Percentiles rank a stretch among this genome's conserved stretches.
Conservation (phyloP, 2,888 invertebrate species). For the Ctena decussata region DNA sequence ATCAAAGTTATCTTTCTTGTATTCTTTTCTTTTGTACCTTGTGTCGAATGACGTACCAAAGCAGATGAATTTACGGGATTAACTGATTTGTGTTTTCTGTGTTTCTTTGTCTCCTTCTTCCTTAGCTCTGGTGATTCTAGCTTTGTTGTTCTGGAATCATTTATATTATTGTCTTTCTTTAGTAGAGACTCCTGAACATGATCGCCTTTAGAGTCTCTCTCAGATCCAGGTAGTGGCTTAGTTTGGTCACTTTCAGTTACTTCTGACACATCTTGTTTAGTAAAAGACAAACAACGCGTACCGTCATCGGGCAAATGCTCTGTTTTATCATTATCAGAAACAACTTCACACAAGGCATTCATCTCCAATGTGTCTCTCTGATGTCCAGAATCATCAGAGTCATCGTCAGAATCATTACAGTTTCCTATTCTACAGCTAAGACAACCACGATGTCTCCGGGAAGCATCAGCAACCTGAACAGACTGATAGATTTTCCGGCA, state of each 20-base stretch:
- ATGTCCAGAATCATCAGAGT: conserved; percentile 1
- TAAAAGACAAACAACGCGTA: no score
- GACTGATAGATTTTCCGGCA: conserved; percentile 55
- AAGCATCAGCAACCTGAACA: conserved; percentile 13
- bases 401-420: conserved; percentile 6
- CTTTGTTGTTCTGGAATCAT: neutral
- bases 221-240: no score
- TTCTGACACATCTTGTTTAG: no score
- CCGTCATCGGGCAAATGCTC: no score
- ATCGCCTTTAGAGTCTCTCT: neutral
- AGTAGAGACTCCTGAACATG: neutral
- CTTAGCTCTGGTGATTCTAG: neutral
- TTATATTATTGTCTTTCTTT: no score
- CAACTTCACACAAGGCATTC: conserved; percentile 13
- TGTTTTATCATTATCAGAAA: neutral
- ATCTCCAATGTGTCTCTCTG: neutral
- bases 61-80: conserved; percentile 5
- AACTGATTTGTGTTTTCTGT: neutral
- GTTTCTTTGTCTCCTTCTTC: neutral
- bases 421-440: conserved; percentile 20
- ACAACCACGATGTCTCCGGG: conserved; percentile 3
- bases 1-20: conserved; percentile 66
- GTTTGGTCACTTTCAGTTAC: no score
- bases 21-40: conserved; percentile 49
- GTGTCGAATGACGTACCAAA: conserved; percentile 38